A percentile compares a stretch with the other conserved stretches of the same genome.
Conservation (phyloP, 2,888 invertebrate genomes). For the Adelognathus sp. region DNA sequence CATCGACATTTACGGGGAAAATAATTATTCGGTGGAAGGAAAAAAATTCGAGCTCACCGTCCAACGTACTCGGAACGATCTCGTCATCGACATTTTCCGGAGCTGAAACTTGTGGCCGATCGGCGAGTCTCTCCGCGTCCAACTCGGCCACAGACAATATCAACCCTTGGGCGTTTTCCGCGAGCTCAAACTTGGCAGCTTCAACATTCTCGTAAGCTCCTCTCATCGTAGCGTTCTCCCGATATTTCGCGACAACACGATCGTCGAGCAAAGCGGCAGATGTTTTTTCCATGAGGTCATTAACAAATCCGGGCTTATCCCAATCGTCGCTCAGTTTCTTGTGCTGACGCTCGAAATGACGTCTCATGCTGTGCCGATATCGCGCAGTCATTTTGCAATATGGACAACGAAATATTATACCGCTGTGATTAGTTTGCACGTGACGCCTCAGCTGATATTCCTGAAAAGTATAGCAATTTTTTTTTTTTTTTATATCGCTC, state of each 20-base stretch:
- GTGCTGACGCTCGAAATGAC: conserved; percentile 66
- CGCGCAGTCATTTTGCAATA: conserved; percentile 64
- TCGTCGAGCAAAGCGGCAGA: conserved; percentile 13
- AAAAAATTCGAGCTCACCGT: conserved; percentile 49
- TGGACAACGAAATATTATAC: conserved; percentile 71
- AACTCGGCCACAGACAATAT: conserved; percentile 13
- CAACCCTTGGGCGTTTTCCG: conserved; percentile 27
- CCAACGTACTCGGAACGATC: conserved; percentile 22
- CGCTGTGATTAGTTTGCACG: conserved; percentile 78
- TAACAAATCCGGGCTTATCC: conserved; percentile 64
- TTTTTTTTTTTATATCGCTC: background rate
- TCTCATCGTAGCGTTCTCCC: background rate
- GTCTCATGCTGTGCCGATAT: conserved; percentile 64
- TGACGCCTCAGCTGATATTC: conserved; percentile 77
- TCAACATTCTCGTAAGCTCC: conserved; percentile 23
- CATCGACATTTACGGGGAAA: background rate
- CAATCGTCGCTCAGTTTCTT: conserved; percentile 58
- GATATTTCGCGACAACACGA: background rate
- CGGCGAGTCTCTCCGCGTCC: conserved; percentile 26
- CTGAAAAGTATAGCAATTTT: conserved; percentile 69
- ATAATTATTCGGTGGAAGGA: too few relatives aligned
- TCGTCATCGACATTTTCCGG: conserved; percentile 21
- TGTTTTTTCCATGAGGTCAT: conserved; percentile 59
- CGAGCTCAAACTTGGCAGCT: conserved; percentile 9
- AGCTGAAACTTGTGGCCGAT: background rate